Evolutionary conservation across 2,113 vertebrate species (phyloP), one percentile per base, ranked within the genome.

Genomic region (Thryonomys swinderianus): DNA sequence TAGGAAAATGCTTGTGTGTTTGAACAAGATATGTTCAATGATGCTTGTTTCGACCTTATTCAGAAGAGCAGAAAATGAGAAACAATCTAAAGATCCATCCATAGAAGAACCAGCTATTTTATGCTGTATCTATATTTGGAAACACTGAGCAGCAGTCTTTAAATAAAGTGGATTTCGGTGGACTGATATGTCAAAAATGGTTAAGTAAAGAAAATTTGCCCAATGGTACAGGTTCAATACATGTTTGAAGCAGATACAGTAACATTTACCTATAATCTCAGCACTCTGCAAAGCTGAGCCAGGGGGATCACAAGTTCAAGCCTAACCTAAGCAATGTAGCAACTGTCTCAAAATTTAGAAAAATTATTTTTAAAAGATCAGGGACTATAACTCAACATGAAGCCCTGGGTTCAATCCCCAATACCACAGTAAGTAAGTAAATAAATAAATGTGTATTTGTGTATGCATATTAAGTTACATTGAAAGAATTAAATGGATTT

Each of bases 11-110:
- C 37, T 61, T 84, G 34, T 18, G 85, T 69, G 80, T 79, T 64
- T 94, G 10, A 59, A 69, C 67, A 55, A 86, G 32, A 90, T 82
- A 76, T 51, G 45, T 92, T 82, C 90, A 84, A 66, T 37, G 32
- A 37, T 66, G 32, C 55, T 80, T 30, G 64, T 62, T 88, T 97
- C 13, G 57, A 69, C 53, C 62, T 93, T 85, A 96, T 83, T 86
- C 55, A 71, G 62, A 80, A 84, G 20, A 93, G 45, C 45, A 89
- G 84, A 95, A 96, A 89, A 78, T 82, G 45, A 66, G 17, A 81
- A 95, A 57, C 7, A 88, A 96, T 66, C 55, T 59, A 73, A 92
- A 96, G 18, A 14, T 53, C 53, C 61, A 78, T 71, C 42, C 76
- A 8, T 51, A 84, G 23, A 90, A 40, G 7, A 93, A 32, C 42